Percentiles rank a stretch among this genome's conserved stretches.
Conservation (phyloP, 1,140 invertebrate genomes). For the Zophobas atratus region DNA sequence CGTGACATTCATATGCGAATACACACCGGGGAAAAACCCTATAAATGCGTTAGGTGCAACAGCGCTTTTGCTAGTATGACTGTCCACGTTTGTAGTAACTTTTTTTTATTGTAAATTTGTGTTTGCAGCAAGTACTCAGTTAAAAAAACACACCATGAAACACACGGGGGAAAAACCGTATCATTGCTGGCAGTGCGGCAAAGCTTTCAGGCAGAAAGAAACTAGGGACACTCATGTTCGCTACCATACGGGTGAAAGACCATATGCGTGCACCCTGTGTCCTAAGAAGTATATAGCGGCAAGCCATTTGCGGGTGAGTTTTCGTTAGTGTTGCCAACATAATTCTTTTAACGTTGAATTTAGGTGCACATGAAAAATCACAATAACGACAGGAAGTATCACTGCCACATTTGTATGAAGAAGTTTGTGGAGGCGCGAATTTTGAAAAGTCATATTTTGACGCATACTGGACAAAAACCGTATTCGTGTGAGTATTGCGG, state of each 20-base stretch:
- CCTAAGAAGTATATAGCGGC: conserved; percentile 68
- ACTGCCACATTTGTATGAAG: conserved; percentile 59
- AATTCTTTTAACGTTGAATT: background rate
- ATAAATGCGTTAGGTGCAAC: conserved; percentile 9
- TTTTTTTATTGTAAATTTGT: conserved; percentile 5
- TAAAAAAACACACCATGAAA: conserved; percentile 63
- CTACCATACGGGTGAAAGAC: conserved; percentile 79
- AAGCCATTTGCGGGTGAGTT: conserved; percentile 62
- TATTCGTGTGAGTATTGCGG: conserved; percentile 56
- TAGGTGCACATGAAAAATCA: conserved; percentile 63
- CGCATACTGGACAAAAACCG: conserved; percentile 55
- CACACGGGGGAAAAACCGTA: conserved; percentile 65
- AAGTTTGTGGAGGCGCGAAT: conserved; percentile 57
- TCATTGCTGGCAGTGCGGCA: conserved; percentile 65
- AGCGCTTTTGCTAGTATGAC: conserved; percentile 46
- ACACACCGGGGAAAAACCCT: conserved; percentile 30
- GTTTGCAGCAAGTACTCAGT: conserved; percentile 62
- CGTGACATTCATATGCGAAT: conserved; percentile 25
- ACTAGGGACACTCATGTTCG: conserved; percentile 74
- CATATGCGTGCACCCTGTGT: conserved; percentile 74
- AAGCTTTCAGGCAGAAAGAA: conserved; percentile 65
- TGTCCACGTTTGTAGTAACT: too few relatives aligned
- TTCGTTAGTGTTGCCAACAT: background rate
- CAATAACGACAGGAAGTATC: conserved; percentile 59
- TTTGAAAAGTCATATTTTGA: conserved; percentile 58